Conservation (phyloP, 2,113 vertebrate species). For the Patagioenas fasciata region DNA sequence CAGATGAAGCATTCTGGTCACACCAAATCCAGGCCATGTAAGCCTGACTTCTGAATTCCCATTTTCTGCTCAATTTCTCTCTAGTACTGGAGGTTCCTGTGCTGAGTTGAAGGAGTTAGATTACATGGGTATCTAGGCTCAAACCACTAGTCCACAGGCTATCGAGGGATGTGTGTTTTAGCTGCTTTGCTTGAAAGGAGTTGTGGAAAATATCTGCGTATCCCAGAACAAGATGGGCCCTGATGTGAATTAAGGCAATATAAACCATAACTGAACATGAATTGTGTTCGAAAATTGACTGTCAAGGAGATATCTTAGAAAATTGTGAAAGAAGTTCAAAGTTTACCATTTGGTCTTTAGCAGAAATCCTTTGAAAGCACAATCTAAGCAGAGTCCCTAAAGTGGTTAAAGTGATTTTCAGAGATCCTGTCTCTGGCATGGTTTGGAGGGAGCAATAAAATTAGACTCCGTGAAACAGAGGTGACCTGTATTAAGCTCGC, state of each 20-base stretch:
- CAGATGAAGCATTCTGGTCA: not conserved
- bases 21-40: not conserved
- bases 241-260: not conserved
- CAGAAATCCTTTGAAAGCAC: not conserved
- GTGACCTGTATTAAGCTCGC: slow-evolving; percentile 1
- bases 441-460: slow-evolving; percentile 28
- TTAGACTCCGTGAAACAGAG: slow-evolving; percentile 1
- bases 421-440: not conserved
- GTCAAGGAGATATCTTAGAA: not conserved
- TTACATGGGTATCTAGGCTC: not conserved
- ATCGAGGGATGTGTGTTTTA: not conserved
- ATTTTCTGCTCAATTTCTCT: not conserved
- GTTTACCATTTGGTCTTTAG: not conserved
- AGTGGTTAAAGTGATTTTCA: not conserved
- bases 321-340: not conserved
- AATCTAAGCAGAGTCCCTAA: not conserved
- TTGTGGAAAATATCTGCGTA: not conserved
- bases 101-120: not conserved
- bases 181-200: not conserved
- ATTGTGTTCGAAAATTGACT: not conserved
- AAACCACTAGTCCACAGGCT: not conserved
- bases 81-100: not conserved
- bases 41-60: not conserved
- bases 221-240: not conserved
- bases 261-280: not conserved